Percentiles rank a stretch among this genome's conserved stretches.
Evolutionary conservation across 2,797 vertebrate species (phyloP).

Genomic region (Myoxocephalus aenaeus): DNA sequence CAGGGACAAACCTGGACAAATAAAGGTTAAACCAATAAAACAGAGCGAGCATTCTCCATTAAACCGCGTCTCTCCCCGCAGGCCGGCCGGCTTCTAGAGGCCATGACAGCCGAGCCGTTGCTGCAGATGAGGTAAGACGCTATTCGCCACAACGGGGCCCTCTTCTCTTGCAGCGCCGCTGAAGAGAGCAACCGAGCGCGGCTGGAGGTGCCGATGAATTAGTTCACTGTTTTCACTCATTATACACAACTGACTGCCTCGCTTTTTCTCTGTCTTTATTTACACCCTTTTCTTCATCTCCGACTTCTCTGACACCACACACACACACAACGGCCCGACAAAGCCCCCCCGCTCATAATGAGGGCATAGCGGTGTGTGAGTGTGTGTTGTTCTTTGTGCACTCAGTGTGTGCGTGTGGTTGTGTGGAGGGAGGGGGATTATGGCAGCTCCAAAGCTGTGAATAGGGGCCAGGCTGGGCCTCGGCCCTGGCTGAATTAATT

Average conservation of each 20-base stretch:
- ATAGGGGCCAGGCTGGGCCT: slow-evolving; percentile 80
- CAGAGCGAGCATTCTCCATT: slow-evolving; percentile 41
- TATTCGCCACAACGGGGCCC: slow-evolving; percentile 49
- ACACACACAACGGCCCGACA: slow-evolving; percentile 57
- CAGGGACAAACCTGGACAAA: slow-evolving; percentile 61
- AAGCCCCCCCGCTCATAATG: slow-evolving; percentile 78
- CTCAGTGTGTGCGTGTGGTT: slow-evolving; percentile 56
- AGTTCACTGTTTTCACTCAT: slow-evolving; percentile 82
- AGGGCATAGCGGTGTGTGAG: slow-evolving; percentile 69
- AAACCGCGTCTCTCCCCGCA: slow-evolving; percentile 47
- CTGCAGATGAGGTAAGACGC: slow-evolving; percentile 63
- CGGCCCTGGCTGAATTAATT: slow-evolving; percentile 85
- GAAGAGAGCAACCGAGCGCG: slow-evolving; percentile 68
- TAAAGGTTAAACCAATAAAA: slow-evolving; percentile 75
- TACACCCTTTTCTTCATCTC: slow-evolving; percentile 73
- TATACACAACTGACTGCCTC: slow-evolving; percentile 68
- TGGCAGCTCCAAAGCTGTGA: slow-evolving; percentile 82
- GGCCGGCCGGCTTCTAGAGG: slow-evolving; percentile 44
- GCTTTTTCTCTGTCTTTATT: slow-evolving; percentile 77
- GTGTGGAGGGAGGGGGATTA: slow-evolving; percentile 77
- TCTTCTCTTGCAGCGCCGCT: slow-evolving; percentile 57
- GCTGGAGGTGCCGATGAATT: slow-evolving; percentile 73
- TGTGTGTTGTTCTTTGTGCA: slow-evolving; percentile 67
- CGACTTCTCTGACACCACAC: slow-evolving; percentile 75
- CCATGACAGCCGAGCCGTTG: slow-evolving; percentile 41